Base-by-base conservation (phyloP, 2,113 vertebrate genomes). In the Nothobranchius furzeri region DNA sequence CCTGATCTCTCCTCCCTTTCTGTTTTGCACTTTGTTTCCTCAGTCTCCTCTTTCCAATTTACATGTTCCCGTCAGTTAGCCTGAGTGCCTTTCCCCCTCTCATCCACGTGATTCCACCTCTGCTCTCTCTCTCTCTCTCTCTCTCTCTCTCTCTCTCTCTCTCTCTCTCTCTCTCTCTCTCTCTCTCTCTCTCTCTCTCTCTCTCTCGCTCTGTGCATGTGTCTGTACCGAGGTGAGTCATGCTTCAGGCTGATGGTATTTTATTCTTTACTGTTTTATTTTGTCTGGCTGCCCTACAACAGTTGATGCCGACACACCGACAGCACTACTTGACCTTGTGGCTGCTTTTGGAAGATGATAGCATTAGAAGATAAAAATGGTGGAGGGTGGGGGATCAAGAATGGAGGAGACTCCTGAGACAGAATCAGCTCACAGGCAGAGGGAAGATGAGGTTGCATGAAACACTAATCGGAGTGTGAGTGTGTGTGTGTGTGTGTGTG, bases 211-310 rank as follows among this genome's bases (percentile, higher is more conserved):
- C 45, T 80, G 12, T 7, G 1, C 20, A 30, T 30, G 9, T 56
- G 43, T 65, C 65, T 75, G 42, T 75, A 49, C 66, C 59, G 66
- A 30, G 60, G 60, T 81, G 82, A 88, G 84, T 86, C 79, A 85
- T 85, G 63, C 70, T 78, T 79, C 77, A 78, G 81, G 72, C 70
- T 73, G 37, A 40, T 70, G 52, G 76, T 30, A 87, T 78, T 85
- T 81, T 45, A 20, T 45, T 45, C 9, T 11, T 11, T 11, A 40
- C 11, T 45, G 2, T 45, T 45, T 45, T 45, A 11, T 45, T 88
- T 88, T 91, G 84, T 87, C 89, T 91, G 79, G 82, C 83, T 89
- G 87, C 88, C 91, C 87, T 87, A 81, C 81, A 90, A 89, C 90
- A 93, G 90, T 92, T 84, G 85, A 81, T 71, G 68, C 78, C 86